Percentiles rank a stretch among this genome's conserved stretches.
These are phyloP conservation scores for Tupaia chinensis DNA, from an alignment of 2,113 vertebrate species.

Conservation along the genomic window DNA sequence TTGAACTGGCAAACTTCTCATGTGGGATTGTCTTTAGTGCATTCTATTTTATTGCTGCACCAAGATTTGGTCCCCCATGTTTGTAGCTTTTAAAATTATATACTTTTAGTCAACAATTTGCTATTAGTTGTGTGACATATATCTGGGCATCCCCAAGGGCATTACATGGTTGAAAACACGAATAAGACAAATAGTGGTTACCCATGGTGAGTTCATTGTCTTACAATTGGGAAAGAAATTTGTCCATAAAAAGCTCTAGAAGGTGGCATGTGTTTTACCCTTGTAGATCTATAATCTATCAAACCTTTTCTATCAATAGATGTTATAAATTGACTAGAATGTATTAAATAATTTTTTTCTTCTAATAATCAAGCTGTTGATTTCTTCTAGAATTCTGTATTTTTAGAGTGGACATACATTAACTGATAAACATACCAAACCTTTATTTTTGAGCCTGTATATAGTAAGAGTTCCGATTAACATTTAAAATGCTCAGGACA, in stretches of 20 bases:
- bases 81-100: neutral
- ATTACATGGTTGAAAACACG: neutral
- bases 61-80: no score
- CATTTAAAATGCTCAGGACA: neutral
- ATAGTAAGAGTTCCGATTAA: neutral
- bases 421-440: neutral
- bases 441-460: neutral
- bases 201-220: neutral
- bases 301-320: neutral
- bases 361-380: neutral
- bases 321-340: neutral
- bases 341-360: neutral
- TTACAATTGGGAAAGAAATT: neutral
- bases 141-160: rapidly evolving
- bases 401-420: neutral
- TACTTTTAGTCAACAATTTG: neutral
- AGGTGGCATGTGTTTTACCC: neutral
- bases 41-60: no score
- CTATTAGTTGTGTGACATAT: neutral
- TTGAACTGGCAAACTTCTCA: no score
- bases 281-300: neutral
- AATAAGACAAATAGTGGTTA: neutral
- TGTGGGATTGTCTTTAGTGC: no score
- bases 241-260: neutral
- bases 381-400: neutral